Conservation (phyloP, 1,140 invertebrate genomes). For the Elymnias hypermnestra region DNA sequence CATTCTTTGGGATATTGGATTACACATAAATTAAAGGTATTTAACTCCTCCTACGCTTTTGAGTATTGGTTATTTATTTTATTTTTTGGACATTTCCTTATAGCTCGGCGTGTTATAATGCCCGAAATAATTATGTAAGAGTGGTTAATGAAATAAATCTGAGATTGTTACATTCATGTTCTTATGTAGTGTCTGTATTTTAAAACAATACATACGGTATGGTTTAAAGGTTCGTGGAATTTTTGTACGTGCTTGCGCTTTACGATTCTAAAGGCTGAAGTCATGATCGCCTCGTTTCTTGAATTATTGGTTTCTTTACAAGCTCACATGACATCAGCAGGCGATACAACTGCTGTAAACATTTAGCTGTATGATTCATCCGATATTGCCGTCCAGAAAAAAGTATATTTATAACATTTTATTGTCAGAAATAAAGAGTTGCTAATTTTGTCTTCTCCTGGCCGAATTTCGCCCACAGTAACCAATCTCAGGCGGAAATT, state of each 20-base stretch:
- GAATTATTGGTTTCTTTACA: conserved; percentile 33
- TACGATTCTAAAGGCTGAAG: conserved; percentile 20
- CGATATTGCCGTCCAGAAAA: conserved; percentile 19
- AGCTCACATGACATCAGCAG: conserved; percentile 66
- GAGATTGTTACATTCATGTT: conserved; percentile 22
- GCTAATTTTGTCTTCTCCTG: neutral
- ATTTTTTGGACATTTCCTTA: conserved; percentile 2
- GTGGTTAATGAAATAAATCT: conserved; percentile 24
- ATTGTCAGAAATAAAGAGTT: conserved; percentile 9
- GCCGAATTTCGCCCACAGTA: too few relatives aligned
- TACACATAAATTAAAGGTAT: conserved; percentile 74
- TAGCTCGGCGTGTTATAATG: neutral
- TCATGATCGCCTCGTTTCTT: conserved; percentile 30
- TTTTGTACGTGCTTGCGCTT: conserved; percentile 33
- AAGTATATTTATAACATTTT: conserved; percentile 25
- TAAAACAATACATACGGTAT: too few relatives aligned
- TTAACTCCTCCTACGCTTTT: conserved; percentile 63
- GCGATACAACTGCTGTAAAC: conserved; percentile 57
- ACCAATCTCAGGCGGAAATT: too few relatives aligned
- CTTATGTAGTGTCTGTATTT: too few relatives aligned
- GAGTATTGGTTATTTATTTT: conserved; percentile 10
- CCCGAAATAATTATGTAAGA: conserved; percentile 56
- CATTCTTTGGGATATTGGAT: conserved; percentile 73
- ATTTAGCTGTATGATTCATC: conserved; percentile 53
- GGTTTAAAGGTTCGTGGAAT: conserved; percentile 38